These are phyloP conservation scores for Carapus acus DNA, from an alignment of 2,797 vertebrate genomes.

Conservation along the genomic window DNA sequence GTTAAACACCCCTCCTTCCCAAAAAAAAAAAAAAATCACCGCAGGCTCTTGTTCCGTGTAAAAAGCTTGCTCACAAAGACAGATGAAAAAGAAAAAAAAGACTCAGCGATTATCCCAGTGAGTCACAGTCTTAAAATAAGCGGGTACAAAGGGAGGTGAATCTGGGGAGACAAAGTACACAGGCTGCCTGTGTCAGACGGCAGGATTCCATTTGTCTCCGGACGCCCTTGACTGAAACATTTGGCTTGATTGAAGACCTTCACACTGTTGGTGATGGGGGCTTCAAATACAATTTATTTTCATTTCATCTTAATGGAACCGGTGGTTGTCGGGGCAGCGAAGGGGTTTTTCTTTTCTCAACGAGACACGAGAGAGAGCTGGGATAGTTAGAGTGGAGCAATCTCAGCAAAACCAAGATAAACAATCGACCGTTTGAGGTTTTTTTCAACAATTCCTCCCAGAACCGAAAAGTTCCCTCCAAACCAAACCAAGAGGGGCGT, in stretches of 20 bases:
- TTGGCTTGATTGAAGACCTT: background rate
- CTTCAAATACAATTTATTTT: background rate
- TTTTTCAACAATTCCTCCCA: background rate
- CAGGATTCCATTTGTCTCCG: background rate
- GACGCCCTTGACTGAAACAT: background rate
- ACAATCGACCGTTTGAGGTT: background rate
- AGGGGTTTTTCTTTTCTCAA: background rate
- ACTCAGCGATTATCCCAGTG: constrained; percentile 8
- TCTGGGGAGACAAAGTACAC: background rate
- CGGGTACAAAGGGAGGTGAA: background rate
- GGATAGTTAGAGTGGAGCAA: background rate
- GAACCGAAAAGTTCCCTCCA: too few species aligned
- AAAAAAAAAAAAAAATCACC: too few species aligned
- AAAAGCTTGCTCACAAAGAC: constrained; percentile 7
- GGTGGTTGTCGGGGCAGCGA: background rate
- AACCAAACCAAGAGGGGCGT: background rate
- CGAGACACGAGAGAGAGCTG: background rate
- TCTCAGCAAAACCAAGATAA: background rate
- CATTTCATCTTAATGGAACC: background rate
- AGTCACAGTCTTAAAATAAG: background rate
- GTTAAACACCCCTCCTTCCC: constrained; percentile 16
- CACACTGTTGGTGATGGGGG: background rate
- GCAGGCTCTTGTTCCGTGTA: background rate
- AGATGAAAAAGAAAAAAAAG: too few species aligned
- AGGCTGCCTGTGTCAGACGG: background rate